These are phyloP conservation scores for Portunus trituberculatus DNA, from an alignment of 1,140 invertebrate genomes.

Conservation along the genomic window DNA sequence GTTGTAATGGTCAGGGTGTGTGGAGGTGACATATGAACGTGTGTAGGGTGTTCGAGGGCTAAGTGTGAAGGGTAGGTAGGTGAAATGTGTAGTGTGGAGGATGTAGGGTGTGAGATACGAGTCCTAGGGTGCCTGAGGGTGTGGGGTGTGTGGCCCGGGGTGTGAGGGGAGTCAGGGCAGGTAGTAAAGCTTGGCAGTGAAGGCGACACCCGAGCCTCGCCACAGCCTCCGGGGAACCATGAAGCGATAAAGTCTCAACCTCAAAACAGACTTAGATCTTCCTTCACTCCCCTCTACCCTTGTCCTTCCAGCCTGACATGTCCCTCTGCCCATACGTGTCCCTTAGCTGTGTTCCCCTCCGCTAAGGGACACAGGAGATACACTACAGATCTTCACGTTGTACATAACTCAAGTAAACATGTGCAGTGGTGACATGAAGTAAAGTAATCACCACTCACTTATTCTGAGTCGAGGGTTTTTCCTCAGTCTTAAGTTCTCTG, in stretches of 20 bases:
- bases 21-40: neutral
- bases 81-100: too few species aligned
- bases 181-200: slow-evolving; percentile 8
- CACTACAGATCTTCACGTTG: too few species aligned
- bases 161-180: neutral
- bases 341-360: neutral
- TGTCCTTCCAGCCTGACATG: neutral
- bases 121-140: neutral
- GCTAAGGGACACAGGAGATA: too few species aligned
- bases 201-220: slow-evolving; percentile 29
- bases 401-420: too few species aligned
- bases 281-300: neutral
- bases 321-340: too few species aligned
- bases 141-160: too few species aligned
- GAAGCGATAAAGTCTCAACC: slow-evolving; percentile 46
- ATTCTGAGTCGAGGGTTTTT: too few species aligned
- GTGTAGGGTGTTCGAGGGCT: neutral
- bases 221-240: slow-evolving; percentile 27
- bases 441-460: too few species aligned
- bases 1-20: neutral
- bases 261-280: neutral
- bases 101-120: neutral
- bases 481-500: too few species aligned
- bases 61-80: too few species aligned
- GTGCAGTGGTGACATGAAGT: too few species aligned